Evolutionary conservation across 1,140 invertebrate genomes (phyloP).

Genomic region (Batillaria attramentaria): DNA sequence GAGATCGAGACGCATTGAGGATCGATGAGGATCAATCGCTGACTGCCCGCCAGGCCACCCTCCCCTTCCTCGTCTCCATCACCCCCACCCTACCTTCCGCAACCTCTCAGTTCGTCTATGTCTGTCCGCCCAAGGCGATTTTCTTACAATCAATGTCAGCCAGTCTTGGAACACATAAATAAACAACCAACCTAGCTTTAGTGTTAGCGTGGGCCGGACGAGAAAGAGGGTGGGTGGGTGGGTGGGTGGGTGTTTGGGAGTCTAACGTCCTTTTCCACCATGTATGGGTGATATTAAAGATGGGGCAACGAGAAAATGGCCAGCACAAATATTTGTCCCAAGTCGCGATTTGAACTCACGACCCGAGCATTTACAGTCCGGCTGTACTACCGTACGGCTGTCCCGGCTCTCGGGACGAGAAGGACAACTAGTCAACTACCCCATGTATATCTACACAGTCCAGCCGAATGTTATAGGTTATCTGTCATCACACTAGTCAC

Average conservation of each 20-base stretch:
- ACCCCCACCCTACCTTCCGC: not conserved
- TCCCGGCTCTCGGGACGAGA: no score
- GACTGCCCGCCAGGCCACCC: not conserved
- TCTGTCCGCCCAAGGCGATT: not conserved
- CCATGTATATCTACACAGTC: no score
- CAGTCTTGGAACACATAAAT: not conserved
- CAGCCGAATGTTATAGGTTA: no score
- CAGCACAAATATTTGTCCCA: no score
- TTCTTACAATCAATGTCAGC: not conserved
- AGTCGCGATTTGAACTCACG: no score
- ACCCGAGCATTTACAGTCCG: no score
- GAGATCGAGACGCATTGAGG: not conserved
- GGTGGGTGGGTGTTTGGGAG: not conserved
- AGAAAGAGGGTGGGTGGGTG: not conserved
- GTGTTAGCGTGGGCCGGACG: not conserved
- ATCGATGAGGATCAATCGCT: not conserved
- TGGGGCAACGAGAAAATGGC: not conserved
- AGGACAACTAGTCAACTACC: no score
- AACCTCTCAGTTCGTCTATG: not conserved
- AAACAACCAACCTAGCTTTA: not conserved
- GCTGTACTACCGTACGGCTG: no score
- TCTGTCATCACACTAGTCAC: no score
- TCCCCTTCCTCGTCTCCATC: slow-evolving; percentile 3
- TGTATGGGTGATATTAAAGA: not conserved
- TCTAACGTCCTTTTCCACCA: not conserved